Base-by-base conservation (phyloP, 2,113 vertebrate species). In the Pogona vitticeps region DNA sequence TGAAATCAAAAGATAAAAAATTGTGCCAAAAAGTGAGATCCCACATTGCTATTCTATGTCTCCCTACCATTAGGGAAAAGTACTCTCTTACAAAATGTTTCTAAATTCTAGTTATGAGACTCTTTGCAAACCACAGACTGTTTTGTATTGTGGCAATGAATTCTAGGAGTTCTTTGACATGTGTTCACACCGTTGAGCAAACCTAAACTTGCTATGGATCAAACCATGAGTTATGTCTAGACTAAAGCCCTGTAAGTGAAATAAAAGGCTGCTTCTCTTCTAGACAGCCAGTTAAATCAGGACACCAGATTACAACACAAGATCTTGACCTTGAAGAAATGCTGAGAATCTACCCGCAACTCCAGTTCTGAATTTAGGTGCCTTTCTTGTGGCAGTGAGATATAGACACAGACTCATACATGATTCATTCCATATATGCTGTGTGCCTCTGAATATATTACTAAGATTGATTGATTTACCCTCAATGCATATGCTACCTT, bases 201-300 rank as follows among this genome's bases (percentile, higher is more conserved):
- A 18, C 63, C 40, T 85, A 46, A 67, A 76, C 26, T 76, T 85
- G n/a, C 33, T 72, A 20, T n/a, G 58, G 81, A 82, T 83, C 83
- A 85, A 75, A 76, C 59, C 72, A 82, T 68, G 58, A 81, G 40
- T 67, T 63, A 85, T 68, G 87, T 81, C 87, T 80, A 78, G 84
- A 65, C 79, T 31, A 76, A 85, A 28, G n/a, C 76, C 56, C 3
- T 10, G 9, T n/a, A 80, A 68, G 40, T 61, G 76, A 90, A 91
- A 61, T 28, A 63, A 17, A 88, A 80, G 17, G 23, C 65, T 78
- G 18, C 70, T 13, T 5, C 61, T 78, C 63, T 46, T 76, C 28
- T 31, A 15, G 23, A 61, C n/a, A 65, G 67, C 46, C 5, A 1
- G 0, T 2, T 6, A 71, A 58, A 61, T n/a, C 0, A 6, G 61